phyloP scores from a whole-genome alignment of 2,113 vertebrate species.

The Elephantulus edwardii region DNA sequence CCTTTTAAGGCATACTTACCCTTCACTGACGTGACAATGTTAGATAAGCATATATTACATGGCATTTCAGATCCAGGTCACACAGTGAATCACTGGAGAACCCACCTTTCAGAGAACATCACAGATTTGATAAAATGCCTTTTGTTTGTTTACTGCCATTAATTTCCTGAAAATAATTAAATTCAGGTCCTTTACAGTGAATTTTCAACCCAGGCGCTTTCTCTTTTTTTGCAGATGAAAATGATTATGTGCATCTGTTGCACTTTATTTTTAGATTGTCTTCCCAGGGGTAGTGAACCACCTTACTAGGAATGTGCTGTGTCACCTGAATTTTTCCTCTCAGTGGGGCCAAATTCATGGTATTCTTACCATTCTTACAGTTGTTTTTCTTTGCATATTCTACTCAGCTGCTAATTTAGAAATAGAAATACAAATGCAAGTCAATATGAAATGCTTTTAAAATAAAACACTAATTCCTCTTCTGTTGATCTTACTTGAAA shows the following conservation, averaged over 20 bases:
- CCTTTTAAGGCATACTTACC: background rate
- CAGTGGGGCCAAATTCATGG: background rate
- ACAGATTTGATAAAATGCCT: constrained; percentile 1
- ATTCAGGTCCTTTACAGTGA: background rate
- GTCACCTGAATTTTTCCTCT: background rate
- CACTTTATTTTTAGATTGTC: constrained; percentile 33
- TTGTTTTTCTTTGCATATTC: constrained; percentile 10
- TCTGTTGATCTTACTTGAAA: constrained; percentile 37
- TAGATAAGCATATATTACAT: background rate
- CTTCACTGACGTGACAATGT: constrained; percentile 2
- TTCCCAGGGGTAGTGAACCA: background rate
- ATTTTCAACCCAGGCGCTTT: background rate
- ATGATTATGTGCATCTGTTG: background rate
- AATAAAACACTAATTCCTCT: constrained; percentile 38
- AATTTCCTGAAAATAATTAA: constrained; percentile 31
- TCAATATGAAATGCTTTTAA: background rate
- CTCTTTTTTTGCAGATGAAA: constrained; percentile 47
- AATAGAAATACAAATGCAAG: background rate
- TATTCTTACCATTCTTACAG: background rate
- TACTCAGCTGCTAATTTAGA: constrained; percentile 43
- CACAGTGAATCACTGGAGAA: constrained; percentile 3
- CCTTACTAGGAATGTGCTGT: constrained; percentile 11
- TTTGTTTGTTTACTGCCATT: background rate
- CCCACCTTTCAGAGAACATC: background rate
- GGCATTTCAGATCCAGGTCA: background rate